These are phyloP conservation scores for Artibeus lituratus DNA, from an alignment of 2,797 vertebrate genomes.

Conservation along the genomic window DNA sequence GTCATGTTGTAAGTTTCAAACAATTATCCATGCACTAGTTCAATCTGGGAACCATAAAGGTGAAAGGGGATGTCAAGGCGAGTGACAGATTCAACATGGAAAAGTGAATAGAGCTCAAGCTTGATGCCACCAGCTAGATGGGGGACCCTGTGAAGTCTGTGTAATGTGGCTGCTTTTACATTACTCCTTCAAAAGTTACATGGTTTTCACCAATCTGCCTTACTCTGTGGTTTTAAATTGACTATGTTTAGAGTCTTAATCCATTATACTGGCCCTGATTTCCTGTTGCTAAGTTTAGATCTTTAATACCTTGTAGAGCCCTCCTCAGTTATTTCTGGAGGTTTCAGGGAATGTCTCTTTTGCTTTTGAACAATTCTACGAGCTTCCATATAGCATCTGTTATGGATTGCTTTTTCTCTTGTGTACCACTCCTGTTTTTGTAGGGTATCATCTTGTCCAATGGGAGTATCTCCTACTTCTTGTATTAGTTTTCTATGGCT, in stretches of 20 bases:
- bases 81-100: not conserved
- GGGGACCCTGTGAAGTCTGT: not conserved
- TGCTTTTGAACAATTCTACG: not conserved
- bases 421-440: not conserved
- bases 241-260: not conserved
- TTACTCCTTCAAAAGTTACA: not conserved
- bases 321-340: not conserved
- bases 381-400: not conserved
- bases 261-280: not conserved
- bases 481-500: not conserved
- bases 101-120: not conserved
- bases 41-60: not conserved
- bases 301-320: not conserved
- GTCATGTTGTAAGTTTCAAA: not conserved
- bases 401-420: not conserved
- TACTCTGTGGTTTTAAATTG: not conserved
- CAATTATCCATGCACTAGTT: not conserved
- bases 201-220: not conserved
- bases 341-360: not conserved
- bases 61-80: not conserved
- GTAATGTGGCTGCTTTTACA: not conserved
- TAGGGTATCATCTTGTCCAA: not conserved
- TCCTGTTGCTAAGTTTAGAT: not conserved
- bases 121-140: not conserved
- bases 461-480: not conserved